Base-by-base conservation (phyloP, 2,797 vertebrate species). In the Bovichtus diacanthus region DNA sequence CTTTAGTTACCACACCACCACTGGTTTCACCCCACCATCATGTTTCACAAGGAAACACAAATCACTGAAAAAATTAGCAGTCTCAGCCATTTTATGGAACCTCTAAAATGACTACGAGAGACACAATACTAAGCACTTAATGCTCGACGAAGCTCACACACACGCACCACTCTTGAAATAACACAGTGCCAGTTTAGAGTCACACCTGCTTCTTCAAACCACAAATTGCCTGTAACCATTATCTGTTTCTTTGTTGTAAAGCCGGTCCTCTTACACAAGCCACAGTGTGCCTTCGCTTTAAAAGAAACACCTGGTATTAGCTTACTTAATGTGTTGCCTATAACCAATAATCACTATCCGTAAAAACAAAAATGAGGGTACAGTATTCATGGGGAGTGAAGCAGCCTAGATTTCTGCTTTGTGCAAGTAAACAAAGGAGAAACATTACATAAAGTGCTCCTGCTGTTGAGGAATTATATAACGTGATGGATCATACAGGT, bases 121-220 rank as follows among this genome's bases (percentile, higher is more conserved):
- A 27, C 27, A 27, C 27, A 27, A 27, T 27, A 27, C 27, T 27
- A 27, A n/a, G 4, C 27, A 27, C 27, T 27, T 27, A 27, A 27
- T 11, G 11, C 36, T 38, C 27, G 27, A 27, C 27, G 27, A 27
- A 27, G 27, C 27, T 27, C 27, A 27, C 27, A 25, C 25, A 25
- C 25, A 25, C 25, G 25, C 25, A 25, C 25, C n/a, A n/a, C n/a
- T n/a, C 67, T 41, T 43, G 39, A 78, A 84, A 81, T 79, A 64
- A 73, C 69, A 56, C 62, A 62, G 29, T 44, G 16, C 41, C 73
- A 66, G 11, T 31, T 71, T 25, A 60, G 19, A 59, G 63, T 74
- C 76, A 81, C 78, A 87, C 67, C 80, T 86, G 76, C 70, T 87
- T 85, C 70, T 87, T 85, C 38, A 12, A 59, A 75, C 67, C 56